Conservation (phyloP, 92 coral and sea anemone species). For the Desmophyllum pertusum region DNA sequence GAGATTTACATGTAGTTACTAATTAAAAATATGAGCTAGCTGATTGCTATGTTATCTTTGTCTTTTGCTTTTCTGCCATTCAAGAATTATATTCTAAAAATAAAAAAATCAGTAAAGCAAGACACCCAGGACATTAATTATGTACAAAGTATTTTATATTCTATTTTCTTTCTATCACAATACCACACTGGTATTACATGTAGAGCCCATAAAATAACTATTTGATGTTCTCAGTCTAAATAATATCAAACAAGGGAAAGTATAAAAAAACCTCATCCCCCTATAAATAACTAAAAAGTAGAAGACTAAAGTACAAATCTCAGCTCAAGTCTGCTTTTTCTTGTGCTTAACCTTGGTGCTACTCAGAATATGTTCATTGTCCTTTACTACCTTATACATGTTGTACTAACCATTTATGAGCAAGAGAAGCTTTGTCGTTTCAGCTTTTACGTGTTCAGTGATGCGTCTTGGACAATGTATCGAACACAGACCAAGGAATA, state of each 20-base stretch:
- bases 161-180: neutral
- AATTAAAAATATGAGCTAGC: neutral
- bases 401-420: neutral
- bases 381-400: neutral
- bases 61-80: too few species aligned
- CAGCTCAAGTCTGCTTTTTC: too few species aligned
- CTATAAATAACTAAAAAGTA: neutral
- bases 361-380: neutral
- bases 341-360: neutral
- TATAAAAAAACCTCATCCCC: neutral
- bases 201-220: neutral
- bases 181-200: neutral
- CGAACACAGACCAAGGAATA: too few species aligned
- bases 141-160: neutral
- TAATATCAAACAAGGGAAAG: too few species aligned
- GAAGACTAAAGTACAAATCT: neutral
- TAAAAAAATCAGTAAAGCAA: neutral
- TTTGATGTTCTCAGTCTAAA: neutral
- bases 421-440: neutral
- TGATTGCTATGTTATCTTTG: neutral
- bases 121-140: neutral
- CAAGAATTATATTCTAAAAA: neutral
- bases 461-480: neutral
- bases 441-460: neutral
- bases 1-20: neutral